Evolutionary conservation across 2,888 invertebrate genomes (phyloP).

Genomic region (Himalopsyche anomala): DNA sequence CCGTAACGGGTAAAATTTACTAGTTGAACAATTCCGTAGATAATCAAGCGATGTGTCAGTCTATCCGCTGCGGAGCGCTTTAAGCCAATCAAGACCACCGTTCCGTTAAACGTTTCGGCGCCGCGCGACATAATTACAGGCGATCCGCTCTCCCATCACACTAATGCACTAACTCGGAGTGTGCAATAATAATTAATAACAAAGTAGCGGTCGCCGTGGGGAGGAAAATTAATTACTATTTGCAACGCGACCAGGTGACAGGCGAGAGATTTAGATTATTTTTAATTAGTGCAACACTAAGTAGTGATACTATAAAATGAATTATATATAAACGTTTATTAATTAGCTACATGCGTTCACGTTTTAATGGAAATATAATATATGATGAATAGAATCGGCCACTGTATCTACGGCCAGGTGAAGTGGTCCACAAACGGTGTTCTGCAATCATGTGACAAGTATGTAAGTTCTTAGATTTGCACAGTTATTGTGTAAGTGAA

Average conservation of each 20-base stretch:
- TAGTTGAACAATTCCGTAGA: too few relatives aligned
- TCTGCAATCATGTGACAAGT: too few relatives aligned
- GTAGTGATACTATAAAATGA: conserved; percentile 1
- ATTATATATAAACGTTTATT: background rate
- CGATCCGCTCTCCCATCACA: conserved; percentile 34
- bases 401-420: too few relatives aligned
- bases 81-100: conserved; percentile 17
- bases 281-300: conserved; percentile 8
- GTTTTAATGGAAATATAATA: too few relatives aligned
- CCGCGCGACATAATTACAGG: conserved; percentile 18
- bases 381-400: too few relatives aligned
- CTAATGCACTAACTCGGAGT: conserved; percentile 32
- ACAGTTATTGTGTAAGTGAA: too few relatives aligned
- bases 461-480: too few relatives aligned
- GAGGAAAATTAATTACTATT: conserved; percentile 18
- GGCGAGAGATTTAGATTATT: conserved; percentile 32
- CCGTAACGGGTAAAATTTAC: too few relatives aligned
- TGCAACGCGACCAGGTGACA: conserved; percentile 33
- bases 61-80: background rate
- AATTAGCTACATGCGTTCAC: too few relatives aligned
- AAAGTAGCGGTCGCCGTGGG: conserved; percentile 7
- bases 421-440: too few relatives aligned
- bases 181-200: conserved; percentile 22
- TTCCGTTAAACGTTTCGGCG: conserved; percentile 11
- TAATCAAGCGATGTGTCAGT: background rate